phyloP scores from a whole-genome alignment of 2,797 vertebrate species.

The Denticeps clupeoides region DNA sequence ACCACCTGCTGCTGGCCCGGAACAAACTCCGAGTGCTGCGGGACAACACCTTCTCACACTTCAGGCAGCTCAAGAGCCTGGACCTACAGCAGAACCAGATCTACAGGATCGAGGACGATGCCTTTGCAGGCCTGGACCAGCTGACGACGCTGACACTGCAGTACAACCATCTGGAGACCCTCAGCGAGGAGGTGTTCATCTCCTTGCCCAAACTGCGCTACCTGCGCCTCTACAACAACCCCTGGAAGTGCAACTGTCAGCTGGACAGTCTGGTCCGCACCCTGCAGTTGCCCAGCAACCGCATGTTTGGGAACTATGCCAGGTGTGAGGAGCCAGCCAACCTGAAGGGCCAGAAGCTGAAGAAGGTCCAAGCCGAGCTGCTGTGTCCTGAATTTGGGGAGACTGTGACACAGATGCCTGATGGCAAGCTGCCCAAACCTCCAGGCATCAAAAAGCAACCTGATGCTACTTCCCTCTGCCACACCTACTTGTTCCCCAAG shows the following conservation, averaged over 20 bases:
- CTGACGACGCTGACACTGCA: conserved; percentile 88
- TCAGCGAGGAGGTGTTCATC: conserved; percentile 78
- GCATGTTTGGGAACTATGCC: conserved; percentile 84
- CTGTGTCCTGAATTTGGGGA: too few species aligned
- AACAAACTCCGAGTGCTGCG: conserved; percentile 79
- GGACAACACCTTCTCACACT: conserved; percentile 79
- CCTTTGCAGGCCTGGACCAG: conserved; percentile 76
- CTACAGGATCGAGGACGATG: conserved; percentile 70
- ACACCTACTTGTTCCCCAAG: conserved; percentile 76
- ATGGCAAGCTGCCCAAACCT: conserved; percentile 11
- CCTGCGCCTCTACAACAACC: conserved; percentile 89
- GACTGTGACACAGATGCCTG: too few species aligned
- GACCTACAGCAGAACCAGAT: conserved; percentile 93
- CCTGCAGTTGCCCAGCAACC: conserved; percentile 83
- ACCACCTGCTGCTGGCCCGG: conserved; percentile 85
- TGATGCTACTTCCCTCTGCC: conserved; percentile 72
- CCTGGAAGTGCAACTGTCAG: conserved; percentile 81
- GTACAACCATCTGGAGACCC: conserved; percentile 73
- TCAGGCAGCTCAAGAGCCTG: conserved; percentile 73
- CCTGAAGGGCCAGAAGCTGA: conserved; percentile 71
- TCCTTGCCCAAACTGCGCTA: conserved; percentile 72
- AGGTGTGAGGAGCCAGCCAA: conserved; percentile 68
- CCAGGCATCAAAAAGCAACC: conserved; percentile 30
- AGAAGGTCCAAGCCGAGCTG: conserved; percentile 60
- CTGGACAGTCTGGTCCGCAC: conserved; percentile 77